Conservation (phyloP, 2,113 vertebrate genomes). For the Coracopsis vasa region DNA sequence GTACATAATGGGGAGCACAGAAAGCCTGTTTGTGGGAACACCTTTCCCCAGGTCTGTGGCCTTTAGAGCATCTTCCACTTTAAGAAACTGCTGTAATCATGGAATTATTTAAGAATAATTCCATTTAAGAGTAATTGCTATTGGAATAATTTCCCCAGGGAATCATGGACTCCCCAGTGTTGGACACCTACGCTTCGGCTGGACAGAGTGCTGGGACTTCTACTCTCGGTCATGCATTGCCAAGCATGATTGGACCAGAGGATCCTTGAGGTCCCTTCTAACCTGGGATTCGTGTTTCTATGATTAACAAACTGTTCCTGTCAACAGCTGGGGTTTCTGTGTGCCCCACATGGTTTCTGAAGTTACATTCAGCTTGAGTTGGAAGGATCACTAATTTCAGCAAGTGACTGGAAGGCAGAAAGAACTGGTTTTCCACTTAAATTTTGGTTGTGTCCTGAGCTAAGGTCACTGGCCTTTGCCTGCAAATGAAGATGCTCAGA, state of each 20-base stretch:
- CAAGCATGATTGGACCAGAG: not conserved
- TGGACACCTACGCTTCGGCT: not conserved
- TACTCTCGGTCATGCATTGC: not conserved
- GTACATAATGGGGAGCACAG: not conserved
- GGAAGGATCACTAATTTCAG: conserved; percentile 35
- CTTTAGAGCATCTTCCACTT: not conserved
- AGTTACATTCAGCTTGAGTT: not conserved
- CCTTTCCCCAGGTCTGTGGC: rapidly evolving
- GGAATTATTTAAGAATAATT: not conserved
- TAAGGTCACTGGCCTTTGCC: not conserved
- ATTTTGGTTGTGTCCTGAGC: not conserved
- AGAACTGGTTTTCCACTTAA: not conserved
- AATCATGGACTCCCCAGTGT: not conserved
- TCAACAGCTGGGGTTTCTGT: not conserved
- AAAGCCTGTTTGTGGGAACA: not conserved
- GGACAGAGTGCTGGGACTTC: not conserved
- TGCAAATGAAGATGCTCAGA: not conserved
- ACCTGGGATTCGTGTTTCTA: not conserved
- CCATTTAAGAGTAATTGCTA: not conserved
- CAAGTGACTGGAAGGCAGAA: not conserved
- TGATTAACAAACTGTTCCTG: not conserved
- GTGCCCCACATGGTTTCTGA: not conserved
- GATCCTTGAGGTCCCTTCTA: not conserved
- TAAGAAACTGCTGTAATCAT: not conserved
- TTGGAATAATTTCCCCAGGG: not conserved